Base-by-base conservation (phyloP, 1,140 invertebrate species). In the Goniozus legneri region DNA sequence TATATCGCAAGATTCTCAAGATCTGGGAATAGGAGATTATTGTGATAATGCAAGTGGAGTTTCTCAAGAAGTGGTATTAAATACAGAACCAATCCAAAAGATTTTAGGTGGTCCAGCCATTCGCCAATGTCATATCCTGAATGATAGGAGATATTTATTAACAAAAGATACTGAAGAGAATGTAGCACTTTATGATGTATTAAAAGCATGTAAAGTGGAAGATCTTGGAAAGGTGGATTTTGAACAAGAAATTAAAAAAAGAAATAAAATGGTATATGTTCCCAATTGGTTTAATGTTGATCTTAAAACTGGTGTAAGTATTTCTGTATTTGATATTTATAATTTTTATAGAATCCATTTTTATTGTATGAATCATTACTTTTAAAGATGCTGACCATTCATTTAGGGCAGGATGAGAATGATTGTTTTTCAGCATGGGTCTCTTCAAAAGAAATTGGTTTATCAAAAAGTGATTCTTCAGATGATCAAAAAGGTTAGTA, bases 231-330 rank as follows among this genome's bases (percentile, higher is more conserved):
- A 85, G 64, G 83, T 94, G 2, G 89, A 97, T 79, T 96, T 93
- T 76, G 96, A 99, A 30, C 89, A 94, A 64, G 95, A 98, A 77
- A 83, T 96, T 0, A 95, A 97, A 65, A 89, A 90, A 69, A 80
- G 90, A 56, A 92, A 89, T 52, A 94, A 95, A 79, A 88, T 89
- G 78, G 86, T 99, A 37, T 97, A 90, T 77, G 94, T 99, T 59
- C 97, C 97, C 32, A 97, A 93, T 78, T 99, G 97, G 97, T 99
- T 99, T 73, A 96, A 92, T 64, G 93, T 99, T 40, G 97, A 99
- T 79, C 81, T 98, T 4, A 99, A 99, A 79, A 98, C 95, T 49
- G 97, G 97, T 47, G 90, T 94, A 77, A 71, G 82, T 79, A 54
- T 30, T 19, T 33, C 42, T 21, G 15, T 15, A 10, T 16, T 41